Evolutionary conservation across 2,797 vertebrate species (phyloP), one percentile per base, ranked within the genome.

Genomic region (Passerculus sandwichensis): DNA sequence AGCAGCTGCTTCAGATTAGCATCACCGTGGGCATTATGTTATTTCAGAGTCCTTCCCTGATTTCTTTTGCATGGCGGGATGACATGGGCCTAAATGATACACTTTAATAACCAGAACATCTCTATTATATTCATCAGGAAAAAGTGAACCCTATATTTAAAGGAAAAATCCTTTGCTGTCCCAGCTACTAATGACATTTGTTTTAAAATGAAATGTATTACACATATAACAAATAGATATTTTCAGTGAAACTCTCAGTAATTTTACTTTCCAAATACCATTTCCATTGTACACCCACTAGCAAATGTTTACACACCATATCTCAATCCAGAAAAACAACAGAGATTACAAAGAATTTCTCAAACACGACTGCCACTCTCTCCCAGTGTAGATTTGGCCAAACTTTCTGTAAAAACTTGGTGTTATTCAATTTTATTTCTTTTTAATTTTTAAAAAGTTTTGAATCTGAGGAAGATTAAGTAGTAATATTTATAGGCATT

Each of bases 271-370:
- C 79, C 70, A 89, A 94, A 75, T 42, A 65, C 3, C 44, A 62
- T 27, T 83, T 76, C 45, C 54, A 75, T 36, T 72, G 23, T 59
- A 50, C 11, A 72, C 72, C 76, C 89, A 71, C 74, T 77, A 85
- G 32, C 45, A 96, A 85, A 90, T 59, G 60, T 94, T 94, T 92
- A 74, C 48, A 94, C 61, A 82, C 70, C 66, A 13, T 89, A 95
- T 89, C 91, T 96, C 93, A 93, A 96, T 87, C 81, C 91, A 88
- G 72, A 94, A 83, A 71, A 78, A 89, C 81, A 96, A 88, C 62
- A 29, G 62, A 92, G 89, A 89, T 93, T 66, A 91, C 81, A 91
- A 92, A 85, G 38, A 66, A 80, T 70, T 50, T 95, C 69, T 97
- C 81, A 96, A 94, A 93, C 54, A 70, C 19, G 36, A 36, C 83